phyloP scores from a whole-genome alignment of 2,888 invertebrate species.

The Cerastis rubricosa region DNA sequence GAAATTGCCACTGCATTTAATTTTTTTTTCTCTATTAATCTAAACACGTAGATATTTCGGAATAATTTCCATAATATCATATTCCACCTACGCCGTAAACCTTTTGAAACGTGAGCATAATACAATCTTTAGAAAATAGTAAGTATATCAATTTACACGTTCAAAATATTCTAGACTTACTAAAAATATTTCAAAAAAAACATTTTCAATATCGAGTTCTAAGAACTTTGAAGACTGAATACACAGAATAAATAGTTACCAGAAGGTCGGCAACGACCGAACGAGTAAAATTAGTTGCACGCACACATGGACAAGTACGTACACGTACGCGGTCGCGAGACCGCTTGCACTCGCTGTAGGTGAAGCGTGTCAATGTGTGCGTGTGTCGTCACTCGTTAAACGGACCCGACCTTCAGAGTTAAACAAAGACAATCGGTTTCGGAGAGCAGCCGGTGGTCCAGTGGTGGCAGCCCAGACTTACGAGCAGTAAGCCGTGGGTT shows the following conservation, averaged over 20 bases:
- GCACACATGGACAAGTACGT: background rate
- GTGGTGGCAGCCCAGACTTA: too few species aligned
- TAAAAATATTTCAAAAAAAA: background rate
- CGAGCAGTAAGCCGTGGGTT: too few species aligned
- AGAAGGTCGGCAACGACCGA: background rate
- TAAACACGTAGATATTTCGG: background rate
- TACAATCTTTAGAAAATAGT: conserved; percentile 8
- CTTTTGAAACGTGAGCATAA: conserved; percentile 24
- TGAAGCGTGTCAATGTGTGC: background rate
- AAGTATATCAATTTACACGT: background rate
- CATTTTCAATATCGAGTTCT: background rate
- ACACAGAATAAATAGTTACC: background rate
- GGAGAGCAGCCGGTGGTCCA: too few species aligned
- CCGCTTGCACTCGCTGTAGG: background rate
- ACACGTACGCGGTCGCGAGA: background rate
- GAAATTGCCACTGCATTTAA: background rate
- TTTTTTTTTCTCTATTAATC: background rate
- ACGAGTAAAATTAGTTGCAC: background rate
- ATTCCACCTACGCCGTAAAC: background rate
- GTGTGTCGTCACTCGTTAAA: background rate
- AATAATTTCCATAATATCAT: background rate
- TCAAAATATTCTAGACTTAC: conserved; percentile 9
- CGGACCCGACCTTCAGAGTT: background rate
- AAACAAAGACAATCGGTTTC: background rate
- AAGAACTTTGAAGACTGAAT: background rate